phyloP scores from a whole-genome alignment of 2,888 invertebrate genomes.

The Bombylius major region DNA sequence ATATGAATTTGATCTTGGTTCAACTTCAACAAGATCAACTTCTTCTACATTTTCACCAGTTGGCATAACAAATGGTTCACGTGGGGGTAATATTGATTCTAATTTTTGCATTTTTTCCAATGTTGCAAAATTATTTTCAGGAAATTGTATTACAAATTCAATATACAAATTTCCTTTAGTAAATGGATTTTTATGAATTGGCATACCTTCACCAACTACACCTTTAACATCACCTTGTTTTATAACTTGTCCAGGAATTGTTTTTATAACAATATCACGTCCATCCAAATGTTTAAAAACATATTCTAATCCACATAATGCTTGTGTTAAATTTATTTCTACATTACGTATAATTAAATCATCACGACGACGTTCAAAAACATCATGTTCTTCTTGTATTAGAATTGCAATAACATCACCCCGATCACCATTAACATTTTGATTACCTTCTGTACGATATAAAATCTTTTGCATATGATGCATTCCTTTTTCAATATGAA shows the following conservation, averaged over 20 bases:
- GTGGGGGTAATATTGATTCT: conserved; percentile 60
- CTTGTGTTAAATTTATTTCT: conserved; percentile 70
- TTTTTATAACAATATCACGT: conserved; percentile 64
- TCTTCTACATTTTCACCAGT: conserved; percentile 74
- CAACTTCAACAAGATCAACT: conserved; percentile 66
- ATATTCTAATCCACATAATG: conserved; percentile 79
- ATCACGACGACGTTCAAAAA: conserved; percentile 64
- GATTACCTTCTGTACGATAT: conserved; percentile 83
- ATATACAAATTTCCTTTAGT: conserved; percentile 79
- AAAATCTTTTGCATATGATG: conserved; percentile 71
- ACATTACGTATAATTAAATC: conserved; percentile 57
- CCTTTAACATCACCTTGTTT: conserved; percentile 69
- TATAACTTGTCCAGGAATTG: conserved; percentile 68
- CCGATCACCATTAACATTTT: conserved; percentile 70
- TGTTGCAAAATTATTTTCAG: conserved; percentile 63
- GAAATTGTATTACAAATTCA: conserved; percentile 77
- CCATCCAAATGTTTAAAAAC: conserved; percentile 83
- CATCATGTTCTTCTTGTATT: conserved; percentile 64
- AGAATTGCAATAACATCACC: conserved; percentile 85
- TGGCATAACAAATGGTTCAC: conserved; percentile 58
- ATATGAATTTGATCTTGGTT: conserved; percentile 38
- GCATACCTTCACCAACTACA: conserved; percentile 83
- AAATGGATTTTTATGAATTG: conserved; percentile 67
- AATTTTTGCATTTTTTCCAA: conserved; percentile 53
- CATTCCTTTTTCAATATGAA: conserved; percentile 84